These are phyloP conservation scores for Danio choprae DNA, from an alignment of 2,797 vertebrate genomes.

Conservation along the genomic window DNA sequence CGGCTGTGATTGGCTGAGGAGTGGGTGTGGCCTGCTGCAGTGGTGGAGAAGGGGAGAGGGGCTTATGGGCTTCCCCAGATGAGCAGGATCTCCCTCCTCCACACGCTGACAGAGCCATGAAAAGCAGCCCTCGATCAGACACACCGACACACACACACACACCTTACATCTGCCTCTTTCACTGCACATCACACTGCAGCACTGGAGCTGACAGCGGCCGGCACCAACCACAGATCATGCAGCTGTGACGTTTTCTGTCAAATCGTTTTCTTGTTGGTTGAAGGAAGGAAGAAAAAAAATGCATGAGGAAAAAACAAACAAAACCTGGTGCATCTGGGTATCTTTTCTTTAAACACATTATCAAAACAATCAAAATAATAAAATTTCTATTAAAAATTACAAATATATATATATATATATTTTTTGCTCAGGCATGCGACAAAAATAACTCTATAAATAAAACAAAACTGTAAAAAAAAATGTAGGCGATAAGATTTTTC, in stretches of 20 bases:
- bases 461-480: too few relatives aligned
- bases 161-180: not conserved
- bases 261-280: not conserved
- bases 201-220: not conserved
- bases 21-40: conserved; percentile 61
- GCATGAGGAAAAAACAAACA: too few relatives aligned
- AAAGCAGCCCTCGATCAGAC: conserved; percentile 18
- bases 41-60: conserved; percentile 42
- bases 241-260: conserved; percentile 16
- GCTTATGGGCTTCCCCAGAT: conserved; percentile 51
- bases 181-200: not conserved
- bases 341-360: too few relatives aligned
- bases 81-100: conserved; percentile 50
- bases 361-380: too few relatives aligned
- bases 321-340: too few relatives aligned
- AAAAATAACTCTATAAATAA: too few relatives aligned
- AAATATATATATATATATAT: too few relatives aligned
- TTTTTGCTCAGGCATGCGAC: too few relatives aligned
- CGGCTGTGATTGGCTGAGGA: conserved; percentile 56
- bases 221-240: not conserved
- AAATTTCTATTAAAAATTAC: too few relatives aligned
- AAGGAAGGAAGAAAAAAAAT: too few relatives aligned
- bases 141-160: not conserved
- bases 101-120: conserved; percentile 20
- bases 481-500: too few relatives aligned